These are phyloP conservation scores for Gnathonemus longibarbis DNA, from an alignment of 2,113 vertebrate genomes.

Conservation along the genomic window DNA sequence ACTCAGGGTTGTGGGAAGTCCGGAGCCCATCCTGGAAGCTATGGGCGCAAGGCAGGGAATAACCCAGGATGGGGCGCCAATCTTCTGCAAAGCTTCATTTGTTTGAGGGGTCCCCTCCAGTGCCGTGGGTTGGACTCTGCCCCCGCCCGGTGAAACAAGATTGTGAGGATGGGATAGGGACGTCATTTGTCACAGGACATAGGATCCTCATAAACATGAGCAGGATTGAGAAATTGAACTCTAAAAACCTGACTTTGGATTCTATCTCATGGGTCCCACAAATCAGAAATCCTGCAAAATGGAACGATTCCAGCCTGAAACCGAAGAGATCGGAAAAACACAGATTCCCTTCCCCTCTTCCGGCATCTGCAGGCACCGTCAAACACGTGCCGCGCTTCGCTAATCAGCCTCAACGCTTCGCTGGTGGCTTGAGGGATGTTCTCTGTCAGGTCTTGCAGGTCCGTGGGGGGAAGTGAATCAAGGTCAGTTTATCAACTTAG, in stretches of 20 bases:
- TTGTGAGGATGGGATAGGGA: not conserved
- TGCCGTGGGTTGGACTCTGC: not conserved
- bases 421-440: not conserved
- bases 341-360: not conserved
- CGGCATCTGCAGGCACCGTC: not conserved
- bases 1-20: not conserved
- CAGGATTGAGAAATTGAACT: not conserved
- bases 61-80: no score
- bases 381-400: not conserved
- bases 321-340: not conserved
- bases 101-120: not conserved
- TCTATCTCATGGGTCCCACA: not conserved
- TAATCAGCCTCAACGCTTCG: not conserved
- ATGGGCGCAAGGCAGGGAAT: no score
- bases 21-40: not conserved
- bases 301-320: not conserved
- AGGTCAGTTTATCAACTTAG: not conserved
- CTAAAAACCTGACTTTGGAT: not conserved
- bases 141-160: not conserved
- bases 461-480: not conserved
- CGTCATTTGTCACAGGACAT: not conserved
- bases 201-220: not conserved
- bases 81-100: no score
- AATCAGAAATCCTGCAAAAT: not conserved
- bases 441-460: not conserved